Base-by-base conservation (phyloP, 1,140 invertebrate species). In the Nomia melanderi region DNA sequence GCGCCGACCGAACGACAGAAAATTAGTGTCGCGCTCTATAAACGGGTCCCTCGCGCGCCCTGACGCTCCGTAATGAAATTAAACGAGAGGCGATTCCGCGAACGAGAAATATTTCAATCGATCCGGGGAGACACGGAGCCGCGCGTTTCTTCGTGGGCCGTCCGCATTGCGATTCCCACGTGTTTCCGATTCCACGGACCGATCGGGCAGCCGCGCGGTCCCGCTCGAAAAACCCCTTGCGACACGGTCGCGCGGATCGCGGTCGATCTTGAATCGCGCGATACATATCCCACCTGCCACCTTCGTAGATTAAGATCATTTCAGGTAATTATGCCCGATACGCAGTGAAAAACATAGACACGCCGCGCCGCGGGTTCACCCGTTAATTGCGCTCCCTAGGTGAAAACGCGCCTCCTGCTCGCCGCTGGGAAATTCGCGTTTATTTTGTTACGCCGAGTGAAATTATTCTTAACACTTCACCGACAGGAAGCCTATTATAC, bases 61-160 rank as follows among this genome's bases (percentile, higher is more conserved):
- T n/a, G n/a, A n/a, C n/a, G n/a, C n/a, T n/a, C 62, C 53, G 23
- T 83, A 79, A 83, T 79, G 77, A 82, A 83, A 83, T 83, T 82
- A 82, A 83, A 83, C 53, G 63, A 70, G 66, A 44, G 47, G 23
- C 74, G 63, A 81, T 67, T 78, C 80, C 64, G 63, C 74, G 67
- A 82, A 77, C 5, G 64, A 50, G 73, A 76, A 76, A 76, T 76
- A 76, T 76, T 76, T 76, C 73, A 76, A 76, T 76, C 73, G 23
- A 23, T 33, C 39, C 25, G 25, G 17, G 6, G 11, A 39, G 36
- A 11, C 1, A 11, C 8, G 36, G 36, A 39, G 36, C 11, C 36
- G 36, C 36, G 11, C 0, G 36, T 11, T n/a, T n/a, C n/a, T n/a
- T n/a, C n/a, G n/a, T 20, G 17, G 12, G 54, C 29, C 20, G 31